Evolutionary conservation across 2,888 invertebrate species (phyloP).

Genomic region (Dynastes maya): DNA sequence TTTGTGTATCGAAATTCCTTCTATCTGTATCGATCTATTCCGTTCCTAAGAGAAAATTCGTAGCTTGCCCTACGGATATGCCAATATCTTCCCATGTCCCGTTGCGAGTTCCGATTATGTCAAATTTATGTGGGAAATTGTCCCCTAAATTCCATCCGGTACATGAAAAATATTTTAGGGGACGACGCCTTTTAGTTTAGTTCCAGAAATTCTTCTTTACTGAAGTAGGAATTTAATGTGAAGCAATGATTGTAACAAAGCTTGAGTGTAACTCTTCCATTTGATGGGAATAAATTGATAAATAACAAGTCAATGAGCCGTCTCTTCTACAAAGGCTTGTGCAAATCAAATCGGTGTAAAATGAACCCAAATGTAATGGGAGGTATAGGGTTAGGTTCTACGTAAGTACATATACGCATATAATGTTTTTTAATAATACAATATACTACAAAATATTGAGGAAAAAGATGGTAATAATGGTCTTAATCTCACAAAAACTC

Average conservation of each 20-base stretch:
- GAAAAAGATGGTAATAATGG: too few species aligned
- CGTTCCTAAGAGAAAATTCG: not conserved
- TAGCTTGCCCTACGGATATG: not conserved
- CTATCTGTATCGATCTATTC: not conserved
- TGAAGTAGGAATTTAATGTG: not conserved
- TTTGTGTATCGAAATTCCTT: slow-evolving; percentile 1
- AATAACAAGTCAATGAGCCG: too few species aligned
- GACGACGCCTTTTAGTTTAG: not conserved
- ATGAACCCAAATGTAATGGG: too few species aligned
- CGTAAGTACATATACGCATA: too few species aligned
- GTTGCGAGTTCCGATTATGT: slow-evolving; percentile 17
- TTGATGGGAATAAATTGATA: too few species aligned
- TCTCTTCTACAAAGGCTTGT: too few species aligned
- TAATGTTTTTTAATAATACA: too few species aligned
- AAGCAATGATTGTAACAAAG: not conserved
- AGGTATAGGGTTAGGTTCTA: too few species aligned
- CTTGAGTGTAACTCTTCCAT: too few species aligned
- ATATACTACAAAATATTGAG: too few species aligned
- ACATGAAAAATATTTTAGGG: not conserved
- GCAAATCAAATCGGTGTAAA: too few species aligned
- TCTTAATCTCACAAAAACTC: too few species aligned
- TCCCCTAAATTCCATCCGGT: slow-evolving; percentile 20
- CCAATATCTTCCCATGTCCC: not conserved
- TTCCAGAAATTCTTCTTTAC: not conserved
- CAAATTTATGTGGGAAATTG: slow-evolving; percentile 37